Evolutionary conservation across 2,888 invertebrate genomes (phyloP).

Genomic region (Spatulosminthurus flaviceps): DNA sequence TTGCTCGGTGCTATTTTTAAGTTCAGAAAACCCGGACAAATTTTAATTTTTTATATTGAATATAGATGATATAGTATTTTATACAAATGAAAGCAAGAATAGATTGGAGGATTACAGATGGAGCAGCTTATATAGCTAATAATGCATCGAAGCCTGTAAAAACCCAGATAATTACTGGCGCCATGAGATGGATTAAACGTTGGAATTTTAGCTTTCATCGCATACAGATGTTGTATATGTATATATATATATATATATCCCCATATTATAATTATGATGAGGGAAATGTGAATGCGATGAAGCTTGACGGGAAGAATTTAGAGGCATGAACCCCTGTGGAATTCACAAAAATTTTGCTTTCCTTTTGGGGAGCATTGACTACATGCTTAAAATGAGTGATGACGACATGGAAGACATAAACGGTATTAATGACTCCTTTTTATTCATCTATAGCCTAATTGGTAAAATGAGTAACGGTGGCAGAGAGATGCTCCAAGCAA

Average conservation of each 20-base stretch:
- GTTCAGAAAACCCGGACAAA: too few species aligned
- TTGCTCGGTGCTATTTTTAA: too few species aligned
- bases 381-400: neutral
- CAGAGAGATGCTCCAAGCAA: neutral
- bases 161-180: conserved; percentile 18
- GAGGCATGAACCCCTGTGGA: neutral
- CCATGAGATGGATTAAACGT: conserved; percentile 2
- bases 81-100: too few species aligned
- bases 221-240: neutral
- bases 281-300: neutral
- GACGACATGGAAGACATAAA: conserved; percentile 3
- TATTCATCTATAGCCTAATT: conserved; percentile 14
- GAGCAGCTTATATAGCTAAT: too few species aligned
- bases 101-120: too few species aligned
- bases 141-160: too few species aligned
- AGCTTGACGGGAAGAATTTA: neutral
- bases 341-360: conserved; percentile 3
- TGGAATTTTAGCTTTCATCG: neutral
- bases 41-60: too few species aligned
- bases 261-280: neutral
- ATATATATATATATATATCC: neutral
- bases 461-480: conserved; percentile 7
- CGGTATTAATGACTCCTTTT: conserved; percentile 9
- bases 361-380: neutral
- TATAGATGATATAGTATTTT: too few species aligned